Conservation (phyloP, 2,888 invertebrate species). For the Creontiades dilutus region DNA sequence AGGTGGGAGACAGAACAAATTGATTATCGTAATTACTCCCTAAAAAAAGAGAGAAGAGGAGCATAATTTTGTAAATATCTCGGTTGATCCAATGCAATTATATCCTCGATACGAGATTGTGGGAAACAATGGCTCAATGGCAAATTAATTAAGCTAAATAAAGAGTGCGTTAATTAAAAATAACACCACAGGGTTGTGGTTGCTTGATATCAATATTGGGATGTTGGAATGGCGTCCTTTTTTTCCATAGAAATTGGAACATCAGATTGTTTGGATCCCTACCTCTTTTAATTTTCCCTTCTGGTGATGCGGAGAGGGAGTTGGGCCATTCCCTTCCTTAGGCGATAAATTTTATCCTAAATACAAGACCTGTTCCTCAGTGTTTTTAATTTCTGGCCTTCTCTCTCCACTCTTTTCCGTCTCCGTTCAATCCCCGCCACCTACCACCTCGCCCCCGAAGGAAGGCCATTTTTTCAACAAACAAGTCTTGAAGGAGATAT, state of each 20-base stretch:
- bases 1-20: no score
- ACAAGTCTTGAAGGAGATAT: conserved; percentile 75
- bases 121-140: conserved; percentile 49
- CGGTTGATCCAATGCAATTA: conserved; percentile 61
- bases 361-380: conserved; percentile 75
- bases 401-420: conserved; percentile 63
- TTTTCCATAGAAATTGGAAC: conserved; percentile 57
- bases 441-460: conserved; percentile 58
- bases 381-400: conserved; percentile 76
- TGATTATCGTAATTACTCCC: no score
- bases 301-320: conserved; percentile 50
- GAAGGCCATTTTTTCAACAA: conserved; percentile 75
- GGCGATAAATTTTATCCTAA: conserved; percentile 75
- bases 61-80: conserved; percentile 42
- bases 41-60: no score
- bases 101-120: conserved; percentile 37
- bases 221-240: background rate
- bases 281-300: conserved; percentile 40
- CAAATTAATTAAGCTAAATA: conserved; percentile 60
- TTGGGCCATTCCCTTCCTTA: conserved; percentile 67
- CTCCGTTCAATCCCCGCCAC: conserved; percentile 3
- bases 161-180: conserved; percentile 59
- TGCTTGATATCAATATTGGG: conserved; percentile 55
- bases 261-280: conserved; percentile 60
- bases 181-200: conserved; percentile 22